Evolutionary conservation across 2,113 vertebrate species (phyloP).

Genomic region (Pseudonaja textilis): DNA sequence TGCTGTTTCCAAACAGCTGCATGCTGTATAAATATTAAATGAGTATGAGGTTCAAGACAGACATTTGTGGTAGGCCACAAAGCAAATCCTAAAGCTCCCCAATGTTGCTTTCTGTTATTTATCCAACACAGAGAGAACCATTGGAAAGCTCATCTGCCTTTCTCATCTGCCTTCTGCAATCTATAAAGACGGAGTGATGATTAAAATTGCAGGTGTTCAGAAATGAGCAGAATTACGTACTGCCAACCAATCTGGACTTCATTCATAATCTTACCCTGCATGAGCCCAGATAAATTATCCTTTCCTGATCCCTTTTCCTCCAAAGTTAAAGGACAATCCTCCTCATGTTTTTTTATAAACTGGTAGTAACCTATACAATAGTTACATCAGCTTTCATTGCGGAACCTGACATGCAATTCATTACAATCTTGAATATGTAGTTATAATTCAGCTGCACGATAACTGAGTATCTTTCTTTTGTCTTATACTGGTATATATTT

Average conservation of each 20-base stretch:
- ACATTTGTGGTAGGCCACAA: background rate
- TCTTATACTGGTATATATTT: fast-evolving
- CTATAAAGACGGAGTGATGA: background rate
- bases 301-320: background rate
- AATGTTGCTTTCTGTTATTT: background rate
- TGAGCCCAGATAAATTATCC: background rate
- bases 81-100: background rate
- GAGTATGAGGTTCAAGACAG: background rate
- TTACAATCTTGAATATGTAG: background rate
- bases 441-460: background rate
- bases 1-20: background rate
- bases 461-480: background rate
- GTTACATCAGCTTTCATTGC: background rate
- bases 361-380: background rate
- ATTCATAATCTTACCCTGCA: background rate
- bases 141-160: background rate
- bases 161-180: background rate
- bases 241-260: background rate
- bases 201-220: background rate
- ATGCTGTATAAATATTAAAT: background rate
- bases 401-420: background rate
- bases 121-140: background rate
- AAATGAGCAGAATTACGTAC: background rate
- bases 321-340: background rate
- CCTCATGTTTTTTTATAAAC: background rate